Conservation (phyloP, 2,113 vertebrate genomes). For the Andinoacara biseriatus region DNA sequence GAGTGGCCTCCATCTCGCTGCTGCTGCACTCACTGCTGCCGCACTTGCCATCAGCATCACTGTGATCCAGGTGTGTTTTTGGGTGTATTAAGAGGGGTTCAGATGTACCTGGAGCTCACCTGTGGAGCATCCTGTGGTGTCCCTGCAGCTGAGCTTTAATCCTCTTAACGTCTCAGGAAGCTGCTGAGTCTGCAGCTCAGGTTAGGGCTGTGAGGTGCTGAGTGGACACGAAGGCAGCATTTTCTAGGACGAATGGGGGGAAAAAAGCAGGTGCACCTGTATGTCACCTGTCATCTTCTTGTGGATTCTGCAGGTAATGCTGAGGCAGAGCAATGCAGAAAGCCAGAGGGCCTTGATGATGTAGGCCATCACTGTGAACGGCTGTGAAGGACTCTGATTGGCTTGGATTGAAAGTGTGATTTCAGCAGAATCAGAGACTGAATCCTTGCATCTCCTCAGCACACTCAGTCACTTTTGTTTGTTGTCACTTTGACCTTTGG, state of each 20-base stretch:
- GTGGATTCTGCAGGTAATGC: too few species aligned
- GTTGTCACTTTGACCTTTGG: too few species aligned
- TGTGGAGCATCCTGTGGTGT: neutral
- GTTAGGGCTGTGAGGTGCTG: neutral
- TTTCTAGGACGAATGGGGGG: neutral
- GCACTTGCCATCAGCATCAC: neutral
- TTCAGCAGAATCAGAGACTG: too few species aligned
- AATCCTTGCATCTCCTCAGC: too few species aligned
- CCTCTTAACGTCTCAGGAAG: neutral
- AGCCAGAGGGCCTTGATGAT: too few species aligned
- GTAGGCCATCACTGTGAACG: neutral
- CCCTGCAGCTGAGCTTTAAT: neutral
- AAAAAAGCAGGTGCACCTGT: neutral
- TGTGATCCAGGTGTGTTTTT: neutral
- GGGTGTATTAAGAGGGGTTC: neutral
- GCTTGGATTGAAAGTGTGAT: too few species aligned
- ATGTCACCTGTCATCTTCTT: too few species aligned
- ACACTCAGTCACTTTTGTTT: too few species aligned
- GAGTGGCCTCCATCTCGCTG: accelerated
- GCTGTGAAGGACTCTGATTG: neutral
- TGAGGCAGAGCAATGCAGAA: too few species aligned
- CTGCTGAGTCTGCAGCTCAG: neutral
- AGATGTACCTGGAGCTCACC: neutral
- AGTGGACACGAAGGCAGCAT: neutral
- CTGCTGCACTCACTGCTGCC: too few species aligned